Evolutionary conservation across 2,888 invertebrate genomes (phyloP).

Genomic region (Cosmia trapezina): DNA sequence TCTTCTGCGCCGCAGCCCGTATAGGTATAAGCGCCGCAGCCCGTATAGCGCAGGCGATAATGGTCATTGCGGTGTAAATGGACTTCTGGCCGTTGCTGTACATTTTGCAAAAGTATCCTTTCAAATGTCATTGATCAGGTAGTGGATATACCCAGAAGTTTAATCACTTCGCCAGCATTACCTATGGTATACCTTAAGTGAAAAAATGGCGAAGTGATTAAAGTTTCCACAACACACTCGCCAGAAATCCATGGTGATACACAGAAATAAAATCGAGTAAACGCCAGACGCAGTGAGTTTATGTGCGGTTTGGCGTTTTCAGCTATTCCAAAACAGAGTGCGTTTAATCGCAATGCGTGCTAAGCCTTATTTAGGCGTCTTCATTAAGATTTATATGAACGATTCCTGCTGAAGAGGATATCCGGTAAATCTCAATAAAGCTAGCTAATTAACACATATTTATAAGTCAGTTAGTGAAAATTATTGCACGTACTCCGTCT

Average conservation of each 20-base stretch:
- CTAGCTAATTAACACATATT: constrained; percentile 14
- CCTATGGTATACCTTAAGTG: too few species aligned
- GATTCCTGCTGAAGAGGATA: constrained; percentile 22
- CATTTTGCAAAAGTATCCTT: background rate
- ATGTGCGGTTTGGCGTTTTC: background rate
- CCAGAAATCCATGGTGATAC: background rate
- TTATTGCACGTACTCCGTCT: background rate
- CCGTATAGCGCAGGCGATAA: too few species aligned
- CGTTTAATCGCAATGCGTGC: background rate
- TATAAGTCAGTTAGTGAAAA: background rate
- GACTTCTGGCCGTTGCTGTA: too few species aligned
- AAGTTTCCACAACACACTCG: background rate
- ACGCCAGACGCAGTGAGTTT: background rate
- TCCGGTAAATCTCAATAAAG: constrained; percentile 15
- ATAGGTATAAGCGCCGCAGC: too few species aligned
- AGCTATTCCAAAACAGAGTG: background rate
- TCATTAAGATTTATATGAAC: constrained; percentile 44
- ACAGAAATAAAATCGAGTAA: background rate
- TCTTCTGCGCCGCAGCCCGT: too few species aligned
- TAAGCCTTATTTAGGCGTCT: constrained; percentile 16
- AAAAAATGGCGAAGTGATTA: too few species aligned
- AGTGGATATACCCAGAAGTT: too few species aligned
- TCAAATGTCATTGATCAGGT: background rate
- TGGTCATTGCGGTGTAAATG: too few species aligned
- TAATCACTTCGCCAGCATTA: too few species aligned